Base-by-base conservation (phyloP, 2,113 vertebrate species). In the Bubo scandiacus region DNA sequence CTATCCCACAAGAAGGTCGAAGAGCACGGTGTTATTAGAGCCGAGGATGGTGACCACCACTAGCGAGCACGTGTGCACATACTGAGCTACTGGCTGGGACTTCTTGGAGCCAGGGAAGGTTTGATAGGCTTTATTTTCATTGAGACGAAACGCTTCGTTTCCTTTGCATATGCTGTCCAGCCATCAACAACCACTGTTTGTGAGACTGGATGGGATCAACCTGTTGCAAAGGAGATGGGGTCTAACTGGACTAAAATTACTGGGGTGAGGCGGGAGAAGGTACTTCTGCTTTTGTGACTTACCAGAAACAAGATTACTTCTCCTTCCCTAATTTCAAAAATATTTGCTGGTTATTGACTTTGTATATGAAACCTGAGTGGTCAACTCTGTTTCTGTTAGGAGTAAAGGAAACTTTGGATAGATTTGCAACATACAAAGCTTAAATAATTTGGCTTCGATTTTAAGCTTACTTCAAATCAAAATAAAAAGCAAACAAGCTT, bases 1-100 rank as follows among this genome's bases (percentile, higher is more conserved):
- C 29, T 40, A 5, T 32, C 25, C 25, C 7, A n/a, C 49, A 13
- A 18, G 16, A 21, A 43, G 17, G 54, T 66, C 13, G n/a, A 61
- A 40, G 5, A 32, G 38, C 27, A 29, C 57, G 29, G 42, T 26
- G 47, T 10, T 49, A 14, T 5, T 32, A 23, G 27, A n/a, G 20
- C 12, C 0, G 1, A 73, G 47, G 40, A 51, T 42, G 1, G 3
- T 26, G 51, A 25, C 27, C 12, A 5, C 34, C 18, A 6, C 10
- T 18, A 11, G 13, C 3, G 12, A 3, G 10, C 34, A 11, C 2
- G 6, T 4, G 9, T 30, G 34, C 10, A 15, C 0, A 0, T 23
- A 20, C 14, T 21, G 3, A 4, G 30, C 29, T 55, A 18, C 15
- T 13, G 11, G 34, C 49, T 42, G 13, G 29, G 40, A 45, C 20